Percentiles rank a stretch among this genome's conserved stretches.
These are phyloP conservation scores for Botia almorhae DNA, from an alignment of 2,797 vertebrate genomes.

Conservation along the genomic window DNA sequence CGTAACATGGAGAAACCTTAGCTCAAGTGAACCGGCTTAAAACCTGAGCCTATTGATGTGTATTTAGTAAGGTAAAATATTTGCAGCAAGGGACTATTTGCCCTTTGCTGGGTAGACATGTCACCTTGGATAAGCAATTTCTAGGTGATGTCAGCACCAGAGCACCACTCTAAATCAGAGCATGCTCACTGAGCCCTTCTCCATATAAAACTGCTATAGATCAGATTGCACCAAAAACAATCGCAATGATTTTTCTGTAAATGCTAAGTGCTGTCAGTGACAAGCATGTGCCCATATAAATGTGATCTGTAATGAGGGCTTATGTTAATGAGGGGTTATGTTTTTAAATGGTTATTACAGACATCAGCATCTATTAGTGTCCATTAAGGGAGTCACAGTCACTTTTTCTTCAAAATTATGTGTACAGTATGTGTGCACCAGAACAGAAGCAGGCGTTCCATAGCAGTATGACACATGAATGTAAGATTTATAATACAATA, in stretches of 20 bases:
- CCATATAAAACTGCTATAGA: constrained; percentile 18
- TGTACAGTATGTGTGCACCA: too few species aligned
- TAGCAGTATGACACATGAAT: too few species aligned
- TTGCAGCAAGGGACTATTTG: constrained; percentile 64
- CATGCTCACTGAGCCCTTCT: constrained; percentile 15
- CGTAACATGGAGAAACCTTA: constrained; percentile 51
- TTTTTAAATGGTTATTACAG: background rate
- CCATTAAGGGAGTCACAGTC: too few species aligned
- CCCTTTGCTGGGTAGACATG: constrained; percentile 69
- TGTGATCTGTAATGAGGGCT: background rate
- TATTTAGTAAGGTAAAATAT: constrained; percentile 79
- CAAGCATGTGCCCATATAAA: background rate
- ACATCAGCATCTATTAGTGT: constrained; percentile 7
- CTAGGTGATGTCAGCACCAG: constrained; percentile 54
- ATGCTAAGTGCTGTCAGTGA: background rate
- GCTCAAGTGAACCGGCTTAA: constrained; percentile 65
- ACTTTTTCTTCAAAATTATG: too few species aligned
- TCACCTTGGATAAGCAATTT: constrained; percentile 64
- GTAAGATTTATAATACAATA: too few species aligned
- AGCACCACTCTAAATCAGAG: constrained; percentile 2
- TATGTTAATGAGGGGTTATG: too few species aligned
- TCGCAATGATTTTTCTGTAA: constrained; percentile 3
- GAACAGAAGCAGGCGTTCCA: too few species aligned
- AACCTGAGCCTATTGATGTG: constrained; percentile 70
- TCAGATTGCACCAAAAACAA: constrained; percentile 35